These are phyloP conservation scores for Drosophila auraria DNA, from an alignment of 1,140 invertebrate genomes.

Conservation along the genomic window DNA sequence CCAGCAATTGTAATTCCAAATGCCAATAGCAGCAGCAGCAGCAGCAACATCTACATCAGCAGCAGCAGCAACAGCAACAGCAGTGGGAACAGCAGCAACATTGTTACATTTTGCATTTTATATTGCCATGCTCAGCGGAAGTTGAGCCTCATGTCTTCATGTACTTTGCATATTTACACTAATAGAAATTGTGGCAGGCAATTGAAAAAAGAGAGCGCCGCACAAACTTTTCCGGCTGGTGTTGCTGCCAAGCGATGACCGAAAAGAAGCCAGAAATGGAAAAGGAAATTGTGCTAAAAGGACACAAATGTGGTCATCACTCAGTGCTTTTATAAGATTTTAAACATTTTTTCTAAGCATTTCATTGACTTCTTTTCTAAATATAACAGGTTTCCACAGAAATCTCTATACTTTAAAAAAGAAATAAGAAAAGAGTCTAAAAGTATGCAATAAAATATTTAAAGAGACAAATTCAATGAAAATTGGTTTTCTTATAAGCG, in stretches of 20 bases:
- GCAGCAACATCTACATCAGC: slow-evolving; percentile 16
- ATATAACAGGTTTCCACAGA: too few relatives aligned
- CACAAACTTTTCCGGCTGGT: slow-evolving; percentile 60
- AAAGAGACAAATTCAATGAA: too few relatives aligned
- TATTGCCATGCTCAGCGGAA: slow-evolving; percentile 76
- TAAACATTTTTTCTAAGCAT: too few relatives aligned
- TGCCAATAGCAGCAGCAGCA: slow-evolving; percentile 56
- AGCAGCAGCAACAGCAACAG: slow-evolving; percentile 17
- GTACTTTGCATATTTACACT: slow-evolving; percentile 84
- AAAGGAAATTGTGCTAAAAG: background rate
- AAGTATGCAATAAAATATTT: too few relatives aligned
- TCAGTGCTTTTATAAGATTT: background rate
- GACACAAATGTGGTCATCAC: background rate
- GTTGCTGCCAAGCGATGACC: slow-evolving; percentile 24
- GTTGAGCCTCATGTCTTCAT: slow-evolving; percentile 82
- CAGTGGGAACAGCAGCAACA: slow-evolving; percentile 58
- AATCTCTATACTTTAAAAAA: too few relatives aligned
- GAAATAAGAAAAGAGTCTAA: too few relatives aligned
- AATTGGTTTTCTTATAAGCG: too few relatives aligned
- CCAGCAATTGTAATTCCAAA: slow-evolving; percentile 69
- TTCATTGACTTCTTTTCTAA: too few relatives aligned
- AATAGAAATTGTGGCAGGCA: slow-evolving; percentile 82
- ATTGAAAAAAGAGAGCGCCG: slow-evolving; percentile 70
- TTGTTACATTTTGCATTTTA: slow-evolving; percentile 76
- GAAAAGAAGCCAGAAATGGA: background rate